phyloP scores from a whole-genome alignment of 1,140 invertebrate species.

The Bombus polaris region DNA sequence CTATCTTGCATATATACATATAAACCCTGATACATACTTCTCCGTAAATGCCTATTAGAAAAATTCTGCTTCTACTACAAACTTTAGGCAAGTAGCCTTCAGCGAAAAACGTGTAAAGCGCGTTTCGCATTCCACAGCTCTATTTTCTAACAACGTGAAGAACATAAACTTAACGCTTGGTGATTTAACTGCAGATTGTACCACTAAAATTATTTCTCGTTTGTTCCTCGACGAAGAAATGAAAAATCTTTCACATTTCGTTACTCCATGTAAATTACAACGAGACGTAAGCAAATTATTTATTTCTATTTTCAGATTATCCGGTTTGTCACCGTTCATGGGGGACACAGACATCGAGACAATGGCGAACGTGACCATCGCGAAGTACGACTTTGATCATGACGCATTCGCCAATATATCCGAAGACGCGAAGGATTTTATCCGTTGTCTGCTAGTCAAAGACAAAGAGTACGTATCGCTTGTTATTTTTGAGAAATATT shows the following conservation, averaged over 20 bases:
- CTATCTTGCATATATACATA: neutral
- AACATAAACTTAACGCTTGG: neutral
- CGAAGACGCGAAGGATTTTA: constrained; percentile 96
- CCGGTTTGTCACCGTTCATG: constrained; percentile 99
- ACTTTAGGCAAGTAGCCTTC: neutral
- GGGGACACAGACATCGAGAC: constrained; percentile 98
- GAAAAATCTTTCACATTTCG: neutral
- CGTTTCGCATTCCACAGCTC: neutral
- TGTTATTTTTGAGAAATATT: constrained; percentile 12
- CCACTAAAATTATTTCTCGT: neutral
- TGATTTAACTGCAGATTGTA: neutral
- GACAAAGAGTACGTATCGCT: constrained; percentile 89
- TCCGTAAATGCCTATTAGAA: neutral
- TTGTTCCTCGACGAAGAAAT: neutral
- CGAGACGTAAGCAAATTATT: neutral
- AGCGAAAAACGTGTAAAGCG: neutral
- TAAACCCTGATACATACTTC: neutral
- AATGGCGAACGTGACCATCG: constrained; percentile 97
- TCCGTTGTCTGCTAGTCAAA: constrained; percentile 93
- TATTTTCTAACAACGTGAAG: neutral
- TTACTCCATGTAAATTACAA: neutral
- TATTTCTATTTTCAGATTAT: constrained; percentile 87
- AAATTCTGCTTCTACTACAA: neutral
- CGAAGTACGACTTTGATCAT: constrained; percentile 97
- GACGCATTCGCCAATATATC: constrained; percentile 96